phyloP scores from a whole-genome alignment of 2,797 vertebrate genomes.

The Anolis apletophallus region DNA sequence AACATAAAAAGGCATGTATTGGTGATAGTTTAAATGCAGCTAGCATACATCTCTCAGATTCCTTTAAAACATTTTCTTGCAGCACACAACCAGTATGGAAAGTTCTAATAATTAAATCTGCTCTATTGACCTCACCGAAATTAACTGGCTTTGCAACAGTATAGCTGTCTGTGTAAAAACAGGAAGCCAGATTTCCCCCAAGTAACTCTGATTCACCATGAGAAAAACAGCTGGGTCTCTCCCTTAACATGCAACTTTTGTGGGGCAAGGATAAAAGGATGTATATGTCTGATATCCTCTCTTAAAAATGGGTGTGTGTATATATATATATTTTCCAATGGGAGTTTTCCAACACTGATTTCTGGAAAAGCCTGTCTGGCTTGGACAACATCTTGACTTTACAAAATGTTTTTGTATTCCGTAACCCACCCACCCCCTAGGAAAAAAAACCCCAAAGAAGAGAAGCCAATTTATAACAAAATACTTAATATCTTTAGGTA shows the following conservation, averaged over 20 bases:
- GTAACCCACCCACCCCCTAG: conserved; percentile 38
- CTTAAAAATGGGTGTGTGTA: conserved; percentile 71
- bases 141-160: conserved; percentile 79
- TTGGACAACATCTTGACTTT: conserved; percentile 74
- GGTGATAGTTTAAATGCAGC: conserved; percentile 47
- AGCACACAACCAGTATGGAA: conserved; percentile 62
- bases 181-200: conserved; percentile 85
- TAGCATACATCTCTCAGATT: conserved; percentile 49
- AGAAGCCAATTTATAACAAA: conserved; percentile 62
- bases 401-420: conserved; percentile 67
- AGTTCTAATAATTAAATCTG: conserved; percentile 81
- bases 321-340: conserved; percentile 69
- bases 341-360: conserved; percentile 74
- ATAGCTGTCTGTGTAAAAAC: conserved; percentile 84
- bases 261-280: conserved; percentile 79
- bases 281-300: conserved; percentile 79
- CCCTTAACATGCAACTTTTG: conserved; percentile 72
- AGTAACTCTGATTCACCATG: conserved; percentile 83
- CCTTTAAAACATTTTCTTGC: conserved; percentile 58
- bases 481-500: conserved; percentile 67
- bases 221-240: conserved; percentile 84
- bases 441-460: conserved; percentile 59
- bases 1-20: not conserved
- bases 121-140: conserved; percentile 81
- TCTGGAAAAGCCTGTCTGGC: conserved; percentile 75